Conservation (phyloP, 1,140 invertebrate species). For the Drosophila kohkoa region DNA sequence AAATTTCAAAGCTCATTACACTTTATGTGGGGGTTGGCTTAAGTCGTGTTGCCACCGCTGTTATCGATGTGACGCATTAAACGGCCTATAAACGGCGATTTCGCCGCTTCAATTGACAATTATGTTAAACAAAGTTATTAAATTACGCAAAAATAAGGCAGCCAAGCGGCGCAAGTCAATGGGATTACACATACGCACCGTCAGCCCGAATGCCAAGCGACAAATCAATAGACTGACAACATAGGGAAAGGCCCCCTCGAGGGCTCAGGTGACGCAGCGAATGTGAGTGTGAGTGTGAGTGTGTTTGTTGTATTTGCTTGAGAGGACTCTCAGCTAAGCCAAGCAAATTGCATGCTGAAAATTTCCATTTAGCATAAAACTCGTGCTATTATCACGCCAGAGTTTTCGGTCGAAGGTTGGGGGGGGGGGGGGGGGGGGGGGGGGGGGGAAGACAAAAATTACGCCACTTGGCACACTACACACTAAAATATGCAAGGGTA, state of each 20-base stretch:
- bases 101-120: slow-evolving; percentile 82
- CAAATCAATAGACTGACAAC: slow-evolving; percentile 78
- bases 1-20: slow-evolving; percentile 83
- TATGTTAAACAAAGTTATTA: slow-evolving; percentile 85
- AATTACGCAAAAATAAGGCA: slow-evolving; percentile 82
- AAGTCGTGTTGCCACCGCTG: slow-evolving; percentile 39
- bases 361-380: slow-evolving; percentile 81
- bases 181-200: slow-evolving; percentile 70
- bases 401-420: not conserved
- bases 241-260: not conserved
- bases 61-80: slow-evolving; percentile 66
- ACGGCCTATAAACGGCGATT: slow-evolving; percentile 68
- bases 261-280: slow-evolving; percentile 13
- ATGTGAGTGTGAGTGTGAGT: not conserved
- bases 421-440: too few relatives aligned
- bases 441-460: slow-evolving; percentile 59
- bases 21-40: slow-evolving; percentile 57
- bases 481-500: slow-evolving; percentile 73
- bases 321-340: slow-evolving; percentile 29
- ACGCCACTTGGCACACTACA: slow-evolving; percentile 75
- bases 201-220: slow-evolving; percentile 41
- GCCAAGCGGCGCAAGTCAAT: slow-evolving; percentile 63
- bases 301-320: not conserved
- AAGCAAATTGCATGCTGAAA: slow-evolving; percentile 70
- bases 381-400: slow-evolving; percentile 64